phyloP scores from a whole-genome alignment of 2,113 vertebrate genomes.

The Pelmatolapia mariae region DNA sequence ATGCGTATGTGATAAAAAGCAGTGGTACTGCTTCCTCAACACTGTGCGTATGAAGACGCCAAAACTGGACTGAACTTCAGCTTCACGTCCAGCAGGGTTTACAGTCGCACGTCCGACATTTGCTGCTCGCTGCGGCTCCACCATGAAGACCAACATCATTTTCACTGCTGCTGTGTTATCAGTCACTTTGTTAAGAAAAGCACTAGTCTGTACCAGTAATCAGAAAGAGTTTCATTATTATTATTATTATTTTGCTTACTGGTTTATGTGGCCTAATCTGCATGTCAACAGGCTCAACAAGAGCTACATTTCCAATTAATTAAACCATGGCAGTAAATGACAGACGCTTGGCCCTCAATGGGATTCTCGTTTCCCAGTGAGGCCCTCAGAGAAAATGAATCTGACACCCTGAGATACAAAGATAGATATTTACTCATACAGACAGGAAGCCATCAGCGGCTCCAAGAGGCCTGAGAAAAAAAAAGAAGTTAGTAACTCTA shows the following conservation, averaged over 20 bases:
- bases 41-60: neutral
- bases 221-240: neutral
- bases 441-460: constrained; percentile 3
- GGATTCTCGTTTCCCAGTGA: neutral
- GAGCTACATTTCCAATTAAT: neutral
- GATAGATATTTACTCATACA: neutral
- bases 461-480: constrained; percentile 52
- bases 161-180: neutral
- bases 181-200: neutral
- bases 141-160: neutral
- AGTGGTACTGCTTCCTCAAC: neutral
- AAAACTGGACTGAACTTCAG: neutral
- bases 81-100: neutral
- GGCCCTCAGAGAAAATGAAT: neutral
- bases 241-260: neutral
- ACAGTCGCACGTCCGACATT: neutral
- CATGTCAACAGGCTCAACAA: neutral
- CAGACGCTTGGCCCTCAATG: neutral
- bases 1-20: neutral
- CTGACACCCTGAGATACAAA: neutral
- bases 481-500: neutral
- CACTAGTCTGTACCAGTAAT: neutral
- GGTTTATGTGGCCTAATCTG: neutral
- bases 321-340: neutral
- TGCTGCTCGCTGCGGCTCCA: neutral